phyloP scores from a whole-genome alignment of 2,888 invertebrate species.

The Callyntrura sp. region DNA sequence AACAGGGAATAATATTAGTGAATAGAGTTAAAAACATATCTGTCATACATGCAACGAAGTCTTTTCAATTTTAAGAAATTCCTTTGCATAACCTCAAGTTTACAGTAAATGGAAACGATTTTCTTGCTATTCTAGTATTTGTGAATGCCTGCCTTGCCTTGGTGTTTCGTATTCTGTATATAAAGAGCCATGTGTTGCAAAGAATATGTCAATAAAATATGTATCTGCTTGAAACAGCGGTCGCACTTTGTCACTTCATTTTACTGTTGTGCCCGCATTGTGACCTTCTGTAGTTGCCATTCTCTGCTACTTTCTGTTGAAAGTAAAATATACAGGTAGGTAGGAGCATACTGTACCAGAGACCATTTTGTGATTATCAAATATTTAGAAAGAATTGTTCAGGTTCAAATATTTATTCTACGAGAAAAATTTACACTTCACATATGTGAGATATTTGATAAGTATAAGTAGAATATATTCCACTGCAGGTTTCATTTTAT shows the following conservation, averaged over 20 bases:
- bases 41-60: no score
- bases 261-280: background rate
- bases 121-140: no score
- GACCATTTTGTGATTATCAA: conserved; percentile 15
- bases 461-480: background rate
- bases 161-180: no score
- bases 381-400: background rate
- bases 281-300: background rate
- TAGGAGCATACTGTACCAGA: background rate
- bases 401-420: background rate
- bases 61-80: no score
- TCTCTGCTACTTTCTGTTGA: background rate
- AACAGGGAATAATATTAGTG: background rate
- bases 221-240: background rate
- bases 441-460: background rate
- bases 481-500: background rate
- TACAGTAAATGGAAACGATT: background rate
- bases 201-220: background rate
- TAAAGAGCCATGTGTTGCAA: background rate
- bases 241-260: background rate
- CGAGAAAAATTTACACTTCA: background rate
- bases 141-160: no score
- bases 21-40: background rate
- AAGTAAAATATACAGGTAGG: background rate
- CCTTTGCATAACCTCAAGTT: background rate